phyloP scores from a whole-genome alignment of 2,888 invertebrate species.

The Pterostichus madidus region DNA sequence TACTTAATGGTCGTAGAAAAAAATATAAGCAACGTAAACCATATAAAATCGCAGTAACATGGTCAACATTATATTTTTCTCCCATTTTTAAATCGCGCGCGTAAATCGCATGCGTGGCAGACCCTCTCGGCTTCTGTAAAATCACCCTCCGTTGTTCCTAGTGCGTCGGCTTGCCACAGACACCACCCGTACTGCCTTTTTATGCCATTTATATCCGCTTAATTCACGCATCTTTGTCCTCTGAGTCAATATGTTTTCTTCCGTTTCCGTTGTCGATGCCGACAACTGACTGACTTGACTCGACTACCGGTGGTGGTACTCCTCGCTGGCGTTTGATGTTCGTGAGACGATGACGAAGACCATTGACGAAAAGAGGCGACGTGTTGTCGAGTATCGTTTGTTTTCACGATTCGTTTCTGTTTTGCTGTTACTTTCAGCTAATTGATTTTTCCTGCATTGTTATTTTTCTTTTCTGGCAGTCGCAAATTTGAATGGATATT shows the following conservation, averaged over 20 bases:
- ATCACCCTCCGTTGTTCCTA: conserved; percentile 15
- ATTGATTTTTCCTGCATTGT: conserved; percentile 53
- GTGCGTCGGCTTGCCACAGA: conserved; percentile 60
- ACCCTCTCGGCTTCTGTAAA: conserved; percentile 12
- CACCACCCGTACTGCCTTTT: conserved; percentile 61
- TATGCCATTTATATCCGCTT: conserved; percentile 64
- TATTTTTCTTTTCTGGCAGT: conserved; percentile 31
- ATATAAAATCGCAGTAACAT: too few relatives aligned
- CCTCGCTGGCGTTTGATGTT: not conserved
- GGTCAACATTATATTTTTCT: too few relatives aligned
- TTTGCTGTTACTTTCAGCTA: conserved; percentile 46
- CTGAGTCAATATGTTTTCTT: conserved; percentile 49
- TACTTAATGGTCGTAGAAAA: too few relatives aligned
- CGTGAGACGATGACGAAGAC: conserved; percentile 7
- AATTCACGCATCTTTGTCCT: conserved; percentile 63
- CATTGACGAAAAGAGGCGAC: conserved; percentile 13
- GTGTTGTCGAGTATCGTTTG: conserved; percentile 27
- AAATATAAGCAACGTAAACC: too few relatives aligned
- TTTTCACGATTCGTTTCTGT: conserved; percentile 47
- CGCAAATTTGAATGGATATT: conserved; percentile 54
- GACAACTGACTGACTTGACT: not conserved
- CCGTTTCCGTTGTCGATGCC: conserved; percentile 23
- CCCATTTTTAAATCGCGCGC: too few relatives aligned
- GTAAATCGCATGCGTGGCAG: conserved; percentile 13
- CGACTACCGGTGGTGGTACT: not conserved